A percentile compares a stretch with the other conserved stretches of the same genome.
Evolutionary conservation across 2,888 invertebrate genomes (phyloP).

Genomic region (Polyommatus icarus): DNA sequence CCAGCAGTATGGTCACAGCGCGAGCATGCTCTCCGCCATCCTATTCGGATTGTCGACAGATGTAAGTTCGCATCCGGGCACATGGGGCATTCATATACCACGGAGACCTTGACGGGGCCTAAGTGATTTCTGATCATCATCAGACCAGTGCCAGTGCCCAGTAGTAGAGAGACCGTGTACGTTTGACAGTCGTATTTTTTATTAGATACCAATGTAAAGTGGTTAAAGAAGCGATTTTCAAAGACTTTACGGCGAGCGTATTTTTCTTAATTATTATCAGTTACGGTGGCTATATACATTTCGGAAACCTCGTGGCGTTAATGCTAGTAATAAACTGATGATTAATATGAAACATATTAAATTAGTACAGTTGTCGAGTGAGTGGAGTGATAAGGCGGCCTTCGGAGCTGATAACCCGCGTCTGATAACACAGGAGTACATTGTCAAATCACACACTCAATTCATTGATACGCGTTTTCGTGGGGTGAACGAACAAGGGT

Average conservation of each 20-base stretch:
- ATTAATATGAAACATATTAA: slow-evolving; percentile 21
- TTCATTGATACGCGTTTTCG: slow-evolving; percentile 29
- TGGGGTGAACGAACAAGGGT: slow-evolving; percentile 27
- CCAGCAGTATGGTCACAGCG: slow-evolving; percentile 41
- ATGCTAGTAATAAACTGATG: slow-evolving; percentile 5
- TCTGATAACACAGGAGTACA: slow-evolving; percentile 37
- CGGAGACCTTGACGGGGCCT: slow-evolving; percentile 31
- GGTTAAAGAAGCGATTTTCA: background rate
- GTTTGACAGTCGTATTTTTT: background rate
- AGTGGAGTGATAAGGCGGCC: slow-evolving; percentile 34
- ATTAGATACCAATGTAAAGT: background rate
- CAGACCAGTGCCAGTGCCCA: background rate
- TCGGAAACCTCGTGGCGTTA: background rate
- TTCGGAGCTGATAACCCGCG: slow-evolving; percentile 39
- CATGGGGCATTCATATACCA: slow-evolving; percentile 33
- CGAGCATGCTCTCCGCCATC: slow-evolving; percentile 42
- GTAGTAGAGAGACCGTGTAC: background rate
- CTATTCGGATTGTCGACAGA: slow-evolving; percentile 40
- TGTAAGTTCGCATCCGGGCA: slow-evolving; percentile 38
- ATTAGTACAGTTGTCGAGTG: slow-evolving; percentile 25
- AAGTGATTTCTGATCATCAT: slow-evolving; percentile 24
- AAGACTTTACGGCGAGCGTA: no score
- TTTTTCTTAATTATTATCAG: background rate
- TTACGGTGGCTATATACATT: background rate
- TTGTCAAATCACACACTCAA: slow-evolving; percentile 25